Evolutionary conservation across 2,113 vertebrate species (phyloP).

Genomic region (Halcyon senegalensis): DNA sequence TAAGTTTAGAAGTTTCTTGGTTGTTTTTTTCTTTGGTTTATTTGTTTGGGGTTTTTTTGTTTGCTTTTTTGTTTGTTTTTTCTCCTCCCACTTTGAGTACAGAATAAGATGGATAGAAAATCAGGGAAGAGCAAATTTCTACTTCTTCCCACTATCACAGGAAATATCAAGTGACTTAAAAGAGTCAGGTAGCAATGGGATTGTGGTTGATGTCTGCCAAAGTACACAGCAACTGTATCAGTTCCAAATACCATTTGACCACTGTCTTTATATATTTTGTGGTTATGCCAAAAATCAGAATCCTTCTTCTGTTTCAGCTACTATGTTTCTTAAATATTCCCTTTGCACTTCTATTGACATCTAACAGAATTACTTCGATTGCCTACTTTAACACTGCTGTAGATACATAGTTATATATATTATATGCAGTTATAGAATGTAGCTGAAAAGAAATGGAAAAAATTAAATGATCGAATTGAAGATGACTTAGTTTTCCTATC

Average conservation of each 20-base stretch:
- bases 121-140: not conserved
- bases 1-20: not conserved
- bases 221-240: not conserved
- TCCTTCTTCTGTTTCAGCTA: not conserved
- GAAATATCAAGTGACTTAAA: not conserved
- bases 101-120: not conserved
- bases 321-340: not conserved
- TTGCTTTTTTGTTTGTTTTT: not conserved
- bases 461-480: not conserved
- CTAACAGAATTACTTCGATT: not conserved
- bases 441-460: not conserved
- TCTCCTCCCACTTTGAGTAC: not conserved
- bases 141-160: not conserved
- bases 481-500: not conserved
- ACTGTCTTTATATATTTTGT: not conserved
- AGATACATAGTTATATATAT: not conserved
- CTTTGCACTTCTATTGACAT: not conserved
- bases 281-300: not conserved
- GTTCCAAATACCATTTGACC: not conserved
- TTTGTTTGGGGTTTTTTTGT: not conserved
- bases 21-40: not conserved
- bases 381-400: not conserved
- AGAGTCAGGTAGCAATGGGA: not conserved
- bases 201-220: not conserved
- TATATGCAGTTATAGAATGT: not conserved